Evolutionary conservation across 2,888 invertebrate species (phyloP).

Genomic region (Latrodectus hesperus): DNA sequence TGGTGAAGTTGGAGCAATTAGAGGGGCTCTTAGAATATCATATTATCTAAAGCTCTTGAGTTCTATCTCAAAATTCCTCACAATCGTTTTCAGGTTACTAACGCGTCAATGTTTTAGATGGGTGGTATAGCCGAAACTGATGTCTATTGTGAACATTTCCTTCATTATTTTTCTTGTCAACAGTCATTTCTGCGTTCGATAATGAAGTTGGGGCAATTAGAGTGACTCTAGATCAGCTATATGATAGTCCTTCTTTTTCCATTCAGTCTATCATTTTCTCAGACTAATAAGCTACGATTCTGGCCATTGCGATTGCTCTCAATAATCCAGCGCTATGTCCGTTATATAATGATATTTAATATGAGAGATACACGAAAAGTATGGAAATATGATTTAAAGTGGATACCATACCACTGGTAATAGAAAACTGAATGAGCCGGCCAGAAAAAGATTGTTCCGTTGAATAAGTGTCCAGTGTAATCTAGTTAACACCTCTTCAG

Average conservation of each 20-base stretch:
- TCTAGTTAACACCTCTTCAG: neutral
- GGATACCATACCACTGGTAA: neutral
- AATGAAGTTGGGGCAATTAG: neutral
- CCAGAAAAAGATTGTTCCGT: neutral
- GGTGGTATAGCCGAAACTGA: no score
- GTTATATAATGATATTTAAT: constrained; percentile 1
- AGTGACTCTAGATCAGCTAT: neutral
- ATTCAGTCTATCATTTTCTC: constrained; percentile 1
- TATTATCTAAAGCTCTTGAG: no score
- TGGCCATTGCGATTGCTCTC: constrained; percentile 9
- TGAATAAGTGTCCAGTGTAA: neutral
- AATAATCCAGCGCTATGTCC: neutral
- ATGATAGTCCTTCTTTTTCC: neutral
- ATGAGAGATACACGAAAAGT: neutral
- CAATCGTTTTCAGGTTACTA: no score
- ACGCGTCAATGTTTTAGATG: no score
- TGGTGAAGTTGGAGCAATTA: neutral
- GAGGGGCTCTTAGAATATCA: no score
- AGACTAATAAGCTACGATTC: neutral
- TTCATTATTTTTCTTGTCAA: neutral
- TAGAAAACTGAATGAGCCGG: neutral
- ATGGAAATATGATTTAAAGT: no score
- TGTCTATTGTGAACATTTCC: constrained; percentile 19
- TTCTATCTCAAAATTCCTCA: no score
- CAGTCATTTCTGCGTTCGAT: neutral